These are phyloP conservation scores for Nyctibius grandis DNA, from an alignment of 2,797 vertebrate genomes.

Conservation along the genomic window DNA sequence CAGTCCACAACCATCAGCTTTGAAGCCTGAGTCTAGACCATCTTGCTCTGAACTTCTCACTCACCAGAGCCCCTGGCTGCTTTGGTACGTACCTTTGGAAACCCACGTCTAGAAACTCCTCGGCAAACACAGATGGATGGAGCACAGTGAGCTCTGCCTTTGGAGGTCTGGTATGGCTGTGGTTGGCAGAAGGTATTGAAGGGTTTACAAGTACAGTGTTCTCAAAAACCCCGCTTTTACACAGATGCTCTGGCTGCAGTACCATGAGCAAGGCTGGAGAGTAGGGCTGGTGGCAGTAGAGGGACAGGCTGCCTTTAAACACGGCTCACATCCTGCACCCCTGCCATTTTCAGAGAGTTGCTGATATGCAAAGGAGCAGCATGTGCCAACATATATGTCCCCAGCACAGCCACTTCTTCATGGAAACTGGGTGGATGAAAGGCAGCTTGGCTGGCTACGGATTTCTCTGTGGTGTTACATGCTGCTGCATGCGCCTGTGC, in stretches of 20 bases:
- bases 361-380: neutral
- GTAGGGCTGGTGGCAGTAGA: neutral
- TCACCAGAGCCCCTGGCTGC: neutral
- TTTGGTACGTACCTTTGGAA: fast-evolving
- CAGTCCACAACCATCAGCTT: neutral
- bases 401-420: neutral
- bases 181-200: neutral
- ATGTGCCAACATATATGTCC: fast-evolving
- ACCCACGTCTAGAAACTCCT: neutral
- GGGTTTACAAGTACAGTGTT: neutral
- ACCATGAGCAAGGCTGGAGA: neutral
- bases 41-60: neutral
- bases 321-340: neutral
- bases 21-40: neutral
- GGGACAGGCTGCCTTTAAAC: neutral
- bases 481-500: fast-evolving
- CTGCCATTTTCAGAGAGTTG: neutral
- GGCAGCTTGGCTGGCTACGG: too few relatives aligned
- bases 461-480: fast-evolving
- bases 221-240: neutral
- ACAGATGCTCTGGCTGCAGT: neutral
- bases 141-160: neutral
- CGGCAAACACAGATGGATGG: neutral
- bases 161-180: neutral
- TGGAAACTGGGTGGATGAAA: neutral